Evolutionary conservation across 2,113 vertebrate species (phyloP).

Genomic region (Montifringilla adamsi): DNA sequence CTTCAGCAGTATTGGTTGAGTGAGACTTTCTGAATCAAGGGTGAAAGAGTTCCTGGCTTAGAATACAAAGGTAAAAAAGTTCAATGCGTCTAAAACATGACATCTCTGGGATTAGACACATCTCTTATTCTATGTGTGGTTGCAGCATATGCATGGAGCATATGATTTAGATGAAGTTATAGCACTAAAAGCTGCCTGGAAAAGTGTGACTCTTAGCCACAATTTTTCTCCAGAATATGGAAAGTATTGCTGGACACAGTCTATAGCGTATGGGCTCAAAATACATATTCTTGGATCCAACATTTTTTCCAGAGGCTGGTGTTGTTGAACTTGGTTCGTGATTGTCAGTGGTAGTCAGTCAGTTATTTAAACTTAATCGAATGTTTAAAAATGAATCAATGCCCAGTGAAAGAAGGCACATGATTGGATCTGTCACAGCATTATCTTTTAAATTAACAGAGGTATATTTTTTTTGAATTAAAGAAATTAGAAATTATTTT

Average conservation of each 20-base stretch:
- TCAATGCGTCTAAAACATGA: not conserved
- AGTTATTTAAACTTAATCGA: accelerated
- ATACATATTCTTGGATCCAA: not conserved
- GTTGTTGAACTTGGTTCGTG: not conserved
- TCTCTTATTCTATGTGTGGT: not conserved
- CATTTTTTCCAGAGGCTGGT: not conserved
- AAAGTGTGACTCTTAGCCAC: not conserved
- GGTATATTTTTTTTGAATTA: not conserved
- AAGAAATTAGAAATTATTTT: not conserved
- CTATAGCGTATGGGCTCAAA: accelerated
- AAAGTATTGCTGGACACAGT: not conserved
- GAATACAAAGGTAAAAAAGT: not conserved
- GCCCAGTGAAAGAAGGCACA: not conserved
- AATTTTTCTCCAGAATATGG: not conserved
- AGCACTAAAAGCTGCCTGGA: not conserved
- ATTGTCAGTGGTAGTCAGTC: not conserved
- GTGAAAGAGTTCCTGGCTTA: not conserved
- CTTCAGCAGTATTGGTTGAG: not conserved
- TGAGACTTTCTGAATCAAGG: not conserved
- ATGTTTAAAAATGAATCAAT: not conserved
- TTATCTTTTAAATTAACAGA: not conserved
- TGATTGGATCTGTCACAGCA: not conserved
- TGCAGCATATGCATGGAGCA: not conserved
- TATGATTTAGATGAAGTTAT: not conserved
- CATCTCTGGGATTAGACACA: not conserved